Percentiles rank a stretch among this genome's conserved stretches.
These are phyloP conservation scores for Galaxias olidus DNA, from an alignment of 2,797 vertebrate species.

Conservation along the genomic window DNA sequence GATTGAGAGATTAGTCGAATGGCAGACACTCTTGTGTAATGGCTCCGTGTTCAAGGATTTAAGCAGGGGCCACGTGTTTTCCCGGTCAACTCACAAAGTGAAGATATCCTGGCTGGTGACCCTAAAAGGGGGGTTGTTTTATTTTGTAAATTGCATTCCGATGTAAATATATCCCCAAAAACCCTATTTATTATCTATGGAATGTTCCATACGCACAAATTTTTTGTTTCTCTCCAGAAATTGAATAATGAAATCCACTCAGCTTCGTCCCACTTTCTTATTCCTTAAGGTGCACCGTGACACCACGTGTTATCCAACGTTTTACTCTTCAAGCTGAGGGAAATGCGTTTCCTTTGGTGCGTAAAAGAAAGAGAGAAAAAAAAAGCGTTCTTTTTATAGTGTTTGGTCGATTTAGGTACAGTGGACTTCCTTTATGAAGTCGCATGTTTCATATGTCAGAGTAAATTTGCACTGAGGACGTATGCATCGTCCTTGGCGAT, in stretches of 20 bases:
- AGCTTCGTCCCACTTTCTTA: too few species aligned
- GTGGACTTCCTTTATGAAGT: conserved; percentile 17
- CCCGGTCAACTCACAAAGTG: neutral
- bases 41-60: conserved; percentile 1
- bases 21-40: conserved; percentile 14
- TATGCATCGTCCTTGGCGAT: neutral
- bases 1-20: neutral
- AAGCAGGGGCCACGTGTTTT: neutral
- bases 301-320: too few species aligned
- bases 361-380: conserved; percentile 4
- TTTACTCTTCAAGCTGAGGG: too few species aligned
- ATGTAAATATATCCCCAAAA: conserved; percentile 64
- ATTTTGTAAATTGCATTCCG: conserved; percentile 45
- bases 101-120: neutral
- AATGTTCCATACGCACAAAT: conserved; percentile 65
- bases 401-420: conserved; percentile 20
- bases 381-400: conserved; percentile 33
- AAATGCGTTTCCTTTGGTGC: too few species aligned
- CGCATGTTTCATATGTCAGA: neutral
- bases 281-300: too few species aligned
- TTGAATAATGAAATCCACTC: too few species aligned
- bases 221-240: conserved; percentile 47
- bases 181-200: conserved; percentile 76
- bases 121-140: neutral
- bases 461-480: conserved; percentile 50